Percentiles rank a stretch among this genome's conserved stretches.
phyloP scores from a whole-genome alignment of 2,113 vertebrate genomes.

The Reinhardtius hippoglossoides region DNA sequence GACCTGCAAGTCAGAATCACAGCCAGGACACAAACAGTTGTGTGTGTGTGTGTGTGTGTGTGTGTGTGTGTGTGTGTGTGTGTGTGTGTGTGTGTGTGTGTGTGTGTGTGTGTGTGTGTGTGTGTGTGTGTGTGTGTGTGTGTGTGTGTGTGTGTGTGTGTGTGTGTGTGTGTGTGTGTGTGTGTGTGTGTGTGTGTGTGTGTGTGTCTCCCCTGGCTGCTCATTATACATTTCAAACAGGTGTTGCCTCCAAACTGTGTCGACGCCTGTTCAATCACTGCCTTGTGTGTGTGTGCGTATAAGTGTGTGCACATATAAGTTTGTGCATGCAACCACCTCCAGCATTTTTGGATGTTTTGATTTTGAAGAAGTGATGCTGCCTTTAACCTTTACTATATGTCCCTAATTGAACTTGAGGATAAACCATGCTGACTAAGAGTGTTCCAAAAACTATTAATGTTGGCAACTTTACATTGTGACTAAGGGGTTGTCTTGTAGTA shows the following conservation, averaged over 20 bases:
- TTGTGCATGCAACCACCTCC: not conserved
- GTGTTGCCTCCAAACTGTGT: conserved; percentile 59
- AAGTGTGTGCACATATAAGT: not conserved
- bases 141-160: no score
- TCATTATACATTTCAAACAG: conserved; percentile 73
- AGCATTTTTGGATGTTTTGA: not conserved
- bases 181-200: conserved; percentile 6
- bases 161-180: not conserved
- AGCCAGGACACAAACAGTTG: conserved; percentile 42
- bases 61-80: not conserved
- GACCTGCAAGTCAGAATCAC: conserved; percentile 52
- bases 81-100: not conserved
- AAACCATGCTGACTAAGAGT: not conserved
- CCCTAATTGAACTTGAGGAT: not conserved
- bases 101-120: no score
- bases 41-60: conserved; percentile 20
- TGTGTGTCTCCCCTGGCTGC: conserved; percentile 62
- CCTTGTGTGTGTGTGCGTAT: conserved; percentile 1
- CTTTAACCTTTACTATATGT: not conserved
- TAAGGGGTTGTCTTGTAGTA: no score
- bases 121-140: no score
- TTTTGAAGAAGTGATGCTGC: no score
- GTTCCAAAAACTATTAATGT: no score
- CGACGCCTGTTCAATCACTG: conserved; percentile 49
- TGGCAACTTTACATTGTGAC: no score